These are phyloP conservation scores for Drosophila sordidapex DNA, from an alignment of 2,888 invertebrate genomes.

Conservation along the genomic window DNA sequence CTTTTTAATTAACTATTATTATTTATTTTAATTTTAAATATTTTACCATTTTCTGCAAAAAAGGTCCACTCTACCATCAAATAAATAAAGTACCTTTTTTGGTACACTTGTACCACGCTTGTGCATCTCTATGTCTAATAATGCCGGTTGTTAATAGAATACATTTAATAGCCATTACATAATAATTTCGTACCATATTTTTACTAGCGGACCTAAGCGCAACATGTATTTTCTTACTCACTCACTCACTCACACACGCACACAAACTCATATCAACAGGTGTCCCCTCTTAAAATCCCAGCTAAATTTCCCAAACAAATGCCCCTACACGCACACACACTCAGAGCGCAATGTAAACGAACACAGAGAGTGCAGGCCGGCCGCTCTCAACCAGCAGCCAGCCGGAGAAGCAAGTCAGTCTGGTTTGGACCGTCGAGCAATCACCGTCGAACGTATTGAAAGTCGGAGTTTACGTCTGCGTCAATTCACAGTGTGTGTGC, in stretches of 20 bases:
- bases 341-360: background rate
- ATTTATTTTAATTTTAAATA: background rate
- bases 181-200: background rate
- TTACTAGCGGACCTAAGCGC: background rate
- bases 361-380: constrained; percentile 41
- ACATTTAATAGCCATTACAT: background rate
- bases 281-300: constrained; percentile 42
- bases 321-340: constrained; percentile 45
- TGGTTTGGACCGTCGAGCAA: constrained; percentile 64
- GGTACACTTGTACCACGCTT: background rate
- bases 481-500: constrained; percentile 38
- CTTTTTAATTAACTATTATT: background rate
- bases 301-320: constrained; percentile 54
- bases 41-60: background rate
- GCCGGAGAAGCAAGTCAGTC: constrained; percentile 42
- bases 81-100: background rate
- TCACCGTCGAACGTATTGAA: constrained; percentile 29
- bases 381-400: constrained; percentile 26
- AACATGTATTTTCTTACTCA: background rate
- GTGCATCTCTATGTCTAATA: background rate
- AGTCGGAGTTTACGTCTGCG: constrained; percentile 55
- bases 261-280: constrained; percentile 37
- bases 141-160: background rate
- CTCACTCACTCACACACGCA: background rate
- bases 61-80: background rate